These are phyloP conservation scores for Pseudochirops cupreus DNA, from an alignment of 2,797 vertebrate species.

Conservation along the genomic window DNA sequence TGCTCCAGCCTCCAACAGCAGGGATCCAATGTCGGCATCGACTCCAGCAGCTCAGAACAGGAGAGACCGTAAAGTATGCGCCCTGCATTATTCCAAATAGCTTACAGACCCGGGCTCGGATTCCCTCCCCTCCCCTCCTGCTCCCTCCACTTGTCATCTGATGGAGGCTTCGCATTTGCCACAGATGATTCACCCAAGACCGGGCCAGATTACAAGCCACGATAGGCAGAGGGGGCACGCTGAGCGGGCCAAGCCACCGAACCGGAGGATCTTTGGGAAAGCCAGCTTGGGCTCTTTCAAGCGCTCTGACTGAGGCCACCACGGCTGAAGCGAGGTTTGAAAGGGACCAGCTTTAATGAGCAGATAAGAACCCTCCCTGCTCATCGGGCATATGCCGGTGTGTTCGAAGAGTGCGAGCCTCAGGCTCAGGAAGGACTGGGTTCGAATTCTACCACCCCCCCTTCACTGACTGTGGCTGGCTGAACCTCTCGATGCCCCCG, in stretches of 20 bases:
- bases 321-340: conserved; percentile 42
- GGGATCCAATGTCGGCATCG: conserved; percentile 77
- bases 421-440: background rate
- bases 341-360: conserved; percentile 57
- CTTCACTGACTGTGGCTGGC: background rate
- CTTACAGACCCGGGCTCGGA: conserved; percentile 80
- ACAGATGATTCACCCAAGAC: conserved; percentile 76
- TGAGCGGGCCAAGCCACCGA: conserved; percentile 24
- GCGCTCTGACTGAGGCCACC: conserved; percentile 5
- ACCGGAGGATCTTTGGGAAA: conserved; percentile 36
- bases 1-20: conserved; percentile 54
- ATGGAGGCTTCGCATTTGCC: conserved; percentile 80
- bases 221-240: conserved; percentile 62
- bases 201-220: conserved; percentile 69
- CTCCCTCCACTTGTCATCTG: conserved; percentile 78
- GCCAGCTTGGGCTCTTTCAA: conserved; percentile 35
- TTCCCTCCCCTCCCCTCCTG: conserved; percentile 65
- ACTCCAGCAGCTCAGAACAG: conserved; percentile 81
- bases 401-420: fast-evolving
- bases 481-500: background rate
- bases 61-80: conserved; percentile 83
- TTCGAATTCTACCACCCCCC: background rate
- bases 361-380: background rate
- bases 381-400: no score
- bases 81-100: conserved; percentile 84